A percentile compares a stretch with the other conserved stretches of the same genome.
Evolutionary conservation across 2,797 vertebrate genomes (phyloP).

Genomic region (Megaceryle alcyon): DNA sequence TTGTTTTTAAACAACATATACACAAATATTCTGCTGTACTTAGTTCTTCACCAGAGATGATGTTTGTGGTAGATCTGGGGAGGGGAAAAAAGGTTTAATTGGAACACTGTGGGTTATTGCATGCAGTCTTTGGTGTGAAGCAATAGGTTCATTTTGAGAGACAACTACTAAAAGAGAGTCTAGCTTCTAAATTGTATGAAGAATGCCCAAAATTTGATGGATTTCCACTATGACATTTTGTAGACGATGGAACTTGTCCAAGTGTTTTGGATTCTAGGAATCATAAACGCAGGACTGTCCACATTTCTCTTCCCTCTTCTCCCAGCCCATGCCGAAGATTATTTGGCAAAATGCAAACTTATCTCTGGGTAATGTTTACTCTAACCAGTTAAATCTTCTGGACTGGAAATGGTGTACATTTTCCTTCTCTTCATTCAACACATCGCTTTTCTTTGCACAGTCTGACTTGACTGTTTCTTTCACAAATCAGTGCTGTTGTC

Average conservation of each 20-base stretch:
- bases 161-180: background rate
- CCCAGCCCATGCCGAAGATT: background rate
- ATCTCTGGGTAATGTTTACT: background rate
- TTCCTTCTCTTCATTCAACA: background rate
- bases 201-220: background rate
- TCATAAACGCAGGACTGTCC: background rate
- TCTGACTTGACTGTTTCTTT: background rate
- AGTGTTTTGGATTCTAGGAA: background rate
- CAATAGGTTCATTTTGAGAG: background rate
- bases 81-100: background rate
- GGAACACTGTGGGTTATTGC: background rate
- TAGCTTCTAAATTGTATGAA: background rate
- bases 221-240: background rate
- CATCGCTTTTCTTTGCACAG: background rate
- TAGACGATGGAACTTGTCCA: background rate
- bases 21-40: background rate
- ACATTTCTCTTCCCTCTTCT: background rate
- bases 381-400: background rate
- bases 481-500: background rate
- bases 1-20: background rate
- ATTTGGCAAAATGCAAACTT: background rate
- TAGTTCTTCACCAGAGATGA: background rate
- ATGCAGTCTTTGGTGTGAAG: background rate
- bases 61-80: background rate
- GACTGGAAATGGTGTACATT: background rate